Conservation (phyloP, 1,140 invertebrate species). For the Amphibalanus amphitrite region DNA sequence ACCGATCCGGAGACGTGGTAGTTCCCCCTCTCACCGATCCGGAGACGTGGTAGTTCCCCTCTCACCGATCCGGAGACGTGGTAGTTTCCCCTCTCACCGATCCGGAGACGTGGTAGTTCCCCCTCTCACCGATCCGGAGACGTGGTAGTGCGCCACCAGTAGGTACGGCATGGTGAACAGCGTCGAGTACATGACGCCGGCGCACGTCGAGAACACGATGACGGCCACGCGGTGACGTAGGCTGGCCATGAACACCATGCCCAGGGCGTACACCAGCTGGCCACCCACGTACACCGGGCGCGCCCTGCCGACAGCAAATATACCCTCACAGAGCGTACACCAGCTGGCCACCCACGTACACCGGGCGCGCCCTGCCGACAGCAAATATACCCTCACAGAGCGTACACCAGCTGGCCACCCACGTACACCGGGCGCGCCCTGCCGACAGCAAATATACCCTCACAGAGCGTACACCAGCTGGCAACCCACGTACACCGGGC, state of each 20-base stretch:
- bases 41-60: neutral
- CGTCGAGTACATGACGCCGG: constrained; percentile 92
- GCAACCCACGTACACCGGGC: constrained; percentile 73
- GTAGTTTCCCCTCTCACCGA: neutral
- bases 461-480: constrained; percentile 59
- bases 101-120: neutral
- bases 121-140: constrained; percentile 52
- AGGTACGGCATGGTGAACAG: constrained; percentile 94
- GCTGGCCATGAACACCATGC: constrained; percentile 75
- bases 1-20: too few relatives aligned
- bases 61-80: neutral
- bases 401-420: constrained; percentile 75
- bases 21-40: too few relatives aligned
- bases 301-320: constrained; percentile 39
- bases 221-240: constrained; percentile 57
- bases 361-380: constrained; percentile 52
- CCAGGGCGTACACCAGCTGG: constrained; percentile 68
- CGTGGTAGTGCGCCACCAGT: constrained; percentile 81
- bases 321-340: constrained; percentile 45
- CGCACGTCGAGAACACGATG: constrained; percentile 71
- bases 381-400: constrained; percentile 22
- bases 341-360: constrained; percentile 79
- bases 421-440: constrained; percentile 76
- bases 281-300: constrained; percentile 73
- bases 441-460: neutral